A percentile compares a stretch with the other conserved stretches of the same genome.
Conservation (phyloP, 2,113 vertebrate species). For the Bufo gargarizans region DNA sequence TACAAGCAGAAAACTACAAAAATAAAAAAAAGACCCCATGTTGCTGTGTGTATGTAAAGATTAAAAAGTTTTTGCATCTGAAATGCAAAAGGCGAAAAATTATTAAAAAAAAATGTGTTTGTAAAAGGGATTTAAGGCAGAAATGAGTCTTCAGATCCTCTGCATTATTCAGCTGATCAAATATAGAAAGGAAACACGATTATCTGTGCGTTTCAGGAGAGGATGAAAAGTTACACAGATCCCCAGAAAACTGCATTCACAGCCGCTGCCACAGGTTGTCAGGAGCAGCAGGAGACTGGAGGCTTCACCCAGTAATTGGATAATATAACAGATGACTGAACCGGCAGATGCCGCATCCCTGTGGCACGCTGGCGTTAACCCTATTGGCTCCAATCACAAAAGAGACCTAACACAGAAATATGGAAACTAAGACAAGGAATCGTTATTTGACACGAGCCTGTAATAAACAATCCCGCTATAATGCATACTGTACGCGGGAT, state of each 20-base stretch:
- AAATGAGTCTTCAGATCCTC: not conserved
- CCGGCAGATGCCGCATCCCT: not conserved
- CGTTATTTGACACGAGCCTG: too few relatives aligned
- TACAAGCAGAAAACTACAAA: too few relatives aligned
- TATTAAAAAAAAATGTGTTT: too few relatives aligned
- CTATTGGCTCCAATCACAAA: not conserved
- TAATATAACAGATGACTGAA: constrained; percentile 20
- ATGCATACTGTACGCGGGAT: too few relatives aligned
- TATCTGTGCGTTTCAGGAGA: not conserved
- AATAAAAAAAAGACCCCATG: too few relatives aligned
- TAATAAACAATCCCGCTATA: too few relatives aligned
- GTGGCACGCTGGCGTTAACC: not conserved
- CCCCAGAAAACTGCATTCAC: not conserved
- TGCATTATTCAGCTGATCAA: not conserved
- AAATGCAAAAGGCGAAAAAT: too few relatives aligned
- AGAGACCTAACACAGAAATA: not conserved
- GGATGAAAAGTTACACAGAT: not conserved
- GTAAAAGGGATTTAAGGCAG: not conserved
- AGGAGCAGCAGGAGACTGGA: not conserved
- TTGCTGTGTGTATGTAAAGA: too few relatives aligned
- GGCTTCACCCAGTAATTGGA: constrained; percentile 20
- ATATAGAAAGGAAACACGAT: not conserved
- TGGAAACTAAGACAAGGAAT: not conserved
- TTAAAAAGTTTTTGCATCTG: too few relatives aligned
- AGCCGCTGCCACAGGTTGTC: constrained; percentile 29